These are phyloP conservation scores for Zelostemma sp. DNA, from an alignment of 1,140 invertebrate genomes.

Conservation along the genomic window DNA sequence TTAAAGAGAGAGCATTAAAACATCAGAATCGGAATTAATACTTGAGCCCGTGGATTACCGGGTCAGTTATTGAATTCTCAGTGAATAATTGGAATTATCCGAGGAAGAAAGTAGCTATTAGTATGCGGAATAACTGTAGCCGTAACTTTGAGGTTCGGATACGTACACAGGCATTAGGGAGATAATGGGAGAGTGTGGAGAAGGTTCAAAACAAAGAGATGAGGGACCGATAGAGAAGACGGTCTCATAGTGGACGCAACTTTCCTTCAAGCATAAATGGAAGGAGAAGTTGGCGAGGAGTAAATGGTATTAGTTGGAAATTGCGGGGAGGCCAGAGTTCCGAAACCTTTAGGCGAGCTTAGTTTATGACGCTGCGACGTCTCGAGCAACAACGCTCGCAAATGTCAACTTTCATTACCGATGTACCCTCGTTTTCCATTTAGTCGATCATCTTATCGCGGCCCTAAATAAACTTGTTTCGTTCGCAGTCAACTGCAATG, in stretches of 20 bases:
- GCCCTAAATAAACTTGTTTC: neutral
- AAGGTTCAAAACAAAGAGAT: conserved; percentile 43
- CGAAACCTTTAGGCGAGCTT: conserved; percentile 26
- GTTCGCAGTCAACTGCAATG: neutral
- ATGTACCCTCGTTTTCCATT: too few relatives aligned
- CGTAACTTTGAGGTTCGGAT: conserved; percentile 35
- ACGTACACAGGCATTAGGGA: conserved; percentile 29
- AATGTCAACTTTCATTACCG: conserved; percentile 49
- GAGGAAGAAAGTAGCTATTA: conserved; percentile 31
- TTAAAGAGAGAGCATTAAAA: neutral
- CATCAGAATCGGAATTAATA: too few relatives aligned
- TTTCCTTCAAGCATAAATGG: conserved; percentile 26
- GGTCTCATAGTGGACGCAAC: conserved; percentile 45
- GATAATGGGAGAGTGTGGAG: conserved; percentile 40
- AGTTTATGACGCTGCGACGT: conserved; percentile 16
- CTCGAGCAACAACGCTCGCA: conserved; percentile 29
- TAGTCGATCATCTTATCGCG: neutral
- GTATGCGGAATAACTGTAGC: conserved; percentile 32
- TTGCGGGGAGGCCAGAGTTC: conserved; percentile 48
- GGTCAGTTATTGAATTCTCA: too few relatives aligned
- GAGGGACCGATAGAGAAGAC: conserved; percentile 15
- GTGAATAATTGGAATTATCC: conserved; percentile 22
- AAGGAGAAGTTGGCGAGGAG: conserved; percentile 17
- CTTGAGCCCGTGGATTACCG: too few relatives aligned
- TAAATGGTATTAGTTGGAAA: conserved; percentile 57